phyloP scores from a whole-genome alignment of 2,888 invertebrate genomes.

The Incurvaria masculella region DNA sequence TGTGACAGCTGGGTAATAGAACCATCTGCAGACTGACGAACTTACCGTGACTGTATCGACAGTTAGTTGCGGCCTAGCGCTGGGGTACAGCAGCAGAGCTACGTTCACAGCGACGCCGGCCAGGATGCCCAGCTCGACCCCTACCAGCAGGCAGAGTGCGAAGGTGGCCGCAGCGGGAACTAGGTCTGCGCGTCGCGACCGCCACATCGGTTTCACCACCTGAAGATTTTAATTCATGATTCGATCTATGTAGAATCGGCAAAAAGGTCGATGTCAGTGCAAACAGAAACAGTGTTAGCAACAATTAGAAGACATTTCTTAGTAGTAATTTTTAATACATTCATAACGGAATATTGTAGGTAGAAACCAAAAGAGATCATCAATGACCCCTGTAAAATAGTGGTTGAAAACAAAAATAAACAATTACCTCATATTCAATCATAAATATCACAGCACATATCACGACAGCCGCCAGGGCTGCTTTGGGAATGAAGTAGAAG shows the following conservation, averaged over 20 bases:
- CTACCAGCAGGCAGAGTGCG: slow-evolving; percentile 72
- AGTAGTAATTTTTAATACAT: too few species aligned
- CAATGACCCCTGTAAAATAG: too few species aligned
- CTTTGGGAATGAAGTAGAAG: slow-evolving; percentile 87
- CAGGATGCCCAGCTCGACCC: slow-evolving; percentile 84
- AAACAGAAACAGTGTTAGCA: background rate
- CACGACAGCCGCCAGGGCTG: slow-evolving; percentile 87
- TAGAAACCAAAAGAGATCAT: too few species aligned
- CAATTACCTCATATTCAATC: slow-evolving; percentile 79
- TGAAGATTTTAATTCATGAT: slow-evolving; percentile 20
- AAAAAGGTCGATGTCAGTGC: too few species aligned
- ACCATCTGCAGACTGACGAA: too few species aligned
- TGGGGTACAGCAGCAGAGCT: slow-evolving; percentile 73
- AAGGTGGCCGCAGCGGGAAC: slow-evolving; percentile 83
- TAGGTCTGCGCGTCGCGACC: slow-evolving; percentile 74
- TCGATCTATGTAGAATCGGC: background rate
- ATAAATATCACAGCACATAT: slow-evolving; percentile 94
- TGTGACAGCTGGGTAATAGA: too few species aligned
- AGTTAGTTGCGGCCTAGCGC: slow-evolving; percentile 73
- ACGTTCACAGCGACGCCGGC: slow-evolving; percentile 79
- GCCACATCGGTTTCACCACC: slow-evolving; percentile 84
- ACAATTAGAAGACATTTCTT: too few species aligned
- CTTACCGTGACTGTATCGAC: slow-evolving; percentile 68
- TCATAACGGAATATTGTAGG: too few species aligned
- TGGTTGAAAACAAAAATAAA: too few species aligned